These are phyloP conservation scores for Nematolebias whitei DNA, from an alignment of 2,113 vertebrate species.

Conservation along the genomic window DNA sequence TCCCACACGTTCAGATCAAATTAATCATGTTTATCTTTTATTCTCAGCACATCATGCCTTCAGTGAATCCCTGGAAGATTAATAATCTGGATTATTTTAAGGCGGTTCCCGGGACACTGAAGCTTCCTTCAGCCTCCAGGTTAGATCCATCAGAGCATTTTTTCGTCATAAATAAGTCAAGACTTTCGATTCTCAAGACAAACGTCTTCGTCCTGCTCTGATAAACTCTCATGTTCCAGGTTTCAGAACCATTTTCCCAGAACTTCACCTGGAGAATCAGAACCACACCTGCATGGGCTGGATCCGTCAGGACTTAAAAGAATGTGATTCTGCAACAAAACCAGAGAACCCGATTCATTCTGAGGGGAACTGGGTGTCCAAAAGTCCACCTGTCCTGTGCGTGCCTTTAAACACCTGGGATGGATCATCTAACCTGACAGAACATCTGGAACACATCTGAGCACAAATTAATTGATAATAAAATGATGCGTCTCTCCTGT, in stretches of 20 bases:
- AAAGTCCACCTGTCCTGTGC: background rate
- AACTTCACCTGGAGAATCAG: background rate
- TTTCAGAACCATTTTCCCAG: background rate
- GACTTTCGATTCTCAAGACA: background rate
- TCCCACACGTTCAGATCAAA: too few species aligned
- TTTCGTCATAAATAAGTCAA: background rate
- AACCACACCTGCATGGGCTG: too few species aligned
- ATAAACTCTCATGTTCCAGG: background rate
- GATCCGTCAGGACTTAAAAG: too few species aligned
- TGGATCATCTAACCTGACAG: too few species aligned
- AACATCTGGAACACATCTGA: background rate
- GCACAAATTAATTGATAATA: background rate
- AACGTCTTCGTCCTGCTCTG: conserved; percentile 10
- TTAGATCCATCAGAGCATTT: background rate
- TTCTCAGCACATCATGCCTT: too few species aligned
- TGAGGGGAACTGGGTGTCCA: too few species aligned
- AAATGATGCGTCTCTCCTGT: background rate
- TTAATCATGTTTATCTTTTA: too few species aligned
- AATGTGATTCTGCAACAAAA: conserved; percentile 3
- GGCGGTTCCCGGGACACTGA: too few species aligned
- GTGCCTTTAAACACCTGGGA: background rate
- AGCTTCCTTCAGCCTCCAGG: background rate
- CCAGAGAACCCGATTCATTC: background rate
- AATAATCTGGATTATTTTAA: too few species aligned
- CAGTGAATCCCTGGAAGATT: too few species aligned